Percentiles rank a stretch among this genome's conserved stretches.
phyloP scores from a whole-genome alignment of 2,797 vertebrate genomes.

The Setipinna tenuifilis region DNA sequence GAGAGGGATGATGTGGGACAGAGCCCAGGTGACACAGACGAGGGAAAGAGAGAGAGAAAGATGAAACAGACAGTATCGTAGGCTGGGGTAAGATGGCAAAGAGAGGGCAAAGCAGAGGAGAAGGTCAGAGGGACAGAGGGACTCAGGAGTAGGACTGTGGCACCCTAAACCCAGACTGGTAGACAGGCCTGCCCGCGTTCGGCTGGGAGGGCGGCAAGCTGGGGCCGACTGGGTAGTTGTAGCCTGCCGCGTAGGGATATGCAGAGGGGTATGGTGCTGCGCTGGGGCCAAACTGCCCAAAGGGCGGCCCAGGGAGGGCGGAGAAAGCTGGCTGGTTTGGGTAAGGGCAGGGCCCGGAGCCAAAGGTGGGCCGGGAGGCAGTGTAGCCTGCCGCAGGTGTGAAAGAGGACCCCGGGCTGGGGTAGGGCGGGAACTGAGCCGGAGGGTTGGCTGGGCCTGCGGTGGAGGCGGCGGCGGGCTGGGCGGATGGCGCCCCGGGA shows the following conservation, averaged over 20 bases:
- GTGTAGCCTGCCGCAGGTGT: conserved; percentile 63
- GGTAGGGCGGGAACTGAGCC: conserved; percentile 72
- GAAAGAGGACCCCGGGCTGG: conserved; percentile 67
- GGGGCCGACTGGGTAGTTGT: conserved; percentile 70
- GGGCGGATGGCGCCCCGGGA: conserved; percentile 64
- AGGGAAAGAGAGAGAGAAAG: conserved; percentile 25
- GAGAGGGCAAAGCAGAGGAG: conserved; percentile 25
- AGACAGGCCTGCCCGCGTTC: conserved; percentile 71
- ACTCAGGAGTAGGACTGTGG: conserved; percentile 79
- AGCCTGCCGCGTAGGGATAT: conserved; percentile 72
- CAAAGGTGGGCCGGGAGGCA: conserved; percentile 64
- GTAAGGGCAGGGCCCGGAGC: conserved; percentile 75
- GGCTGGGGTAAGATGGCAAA: conserved; percentile 36
- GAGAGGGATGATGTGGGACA: conserved; percentile 30
- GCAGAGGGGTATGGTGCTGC: conserved; percentile 67
- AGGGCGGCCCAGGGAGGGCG: conserved; percentile 65
- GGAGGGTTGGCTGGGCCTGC: conserved; percentile 65
- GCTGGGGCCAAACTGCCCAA: conserved; percentile 73
- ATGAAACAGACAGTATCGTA: conserved; percentile 6
- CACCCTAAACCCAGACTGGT: conserved; percentile 78
- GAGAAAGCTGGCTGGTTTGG: conserved; percentile 79
- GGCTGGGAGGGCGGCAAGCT: conserved; percentile 69
- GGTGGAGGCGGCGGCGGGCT: conserved; percentile 43
- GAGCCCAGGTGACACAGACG: conserved; percentile 25
- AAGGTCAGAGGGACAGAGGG: conserved; percentile 37